Base-by-base conservation (phyloP, 2,888 invertebrate genomes). In the Ommatoiulus sabulosus region DNA sequence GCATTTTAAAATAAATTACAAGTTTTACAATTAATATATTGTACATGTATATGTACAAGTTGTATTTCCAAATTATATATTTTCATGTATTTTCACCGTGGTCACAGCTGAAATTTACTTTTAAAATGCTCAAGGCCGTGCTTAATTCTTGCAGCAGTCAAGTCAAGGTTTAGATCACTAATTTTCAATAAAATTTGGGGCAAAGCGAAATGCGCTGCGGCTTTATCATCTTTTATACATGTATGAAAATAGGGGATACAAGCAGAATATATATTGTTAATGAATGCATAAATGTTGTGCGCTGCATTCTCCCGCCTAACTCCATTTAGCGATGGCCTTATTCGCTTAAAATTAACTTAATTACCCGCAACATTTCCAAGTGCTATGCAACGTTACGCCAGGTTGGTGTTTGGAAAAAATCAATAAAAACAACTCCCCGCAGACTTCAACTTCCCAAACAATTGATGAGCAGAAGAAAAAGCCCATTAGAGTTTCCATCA, bases 401-500 rank as follows among this genome's bases (percentile, higher is more conserved):
- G 5, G 1, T 20, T 24, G 24, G 20, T 24, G 5, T 46, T 46
- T 46, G 10, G 10, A 72, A 72, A 72, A 72, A 72, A 72, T 72
- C 72, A 72, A 72, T 72, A 63, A 72, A 72, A 72, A 24, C 72
- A 72, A 72, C 17, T n/a, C 72, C 24, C 8, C 24, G 24, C 24
- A 24, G 72, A 24, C 7, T 24, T 72, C 72, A 72, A n/a, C 63
- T n/a, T 63, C 20, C n/a, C 2, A 72, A 72, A 72, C 24, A 72
- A 72, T 72, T 72, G 72, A 72, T 24, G 0, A 72, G n/a, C 6
- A 24, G 20, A 72, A 72, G 24, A 72, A 72, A 15, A 3, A 52
- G 2, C 24, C 72, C 72, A 72, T 72, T 72, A 72, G 24, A 72
- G 20, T 24, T 72, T 72, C 72, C 72, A 72, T 72, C 72, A 72